Conservation (phyloP, 2,797 vertebrate genomes). For the Staurois parvus region DNA sequence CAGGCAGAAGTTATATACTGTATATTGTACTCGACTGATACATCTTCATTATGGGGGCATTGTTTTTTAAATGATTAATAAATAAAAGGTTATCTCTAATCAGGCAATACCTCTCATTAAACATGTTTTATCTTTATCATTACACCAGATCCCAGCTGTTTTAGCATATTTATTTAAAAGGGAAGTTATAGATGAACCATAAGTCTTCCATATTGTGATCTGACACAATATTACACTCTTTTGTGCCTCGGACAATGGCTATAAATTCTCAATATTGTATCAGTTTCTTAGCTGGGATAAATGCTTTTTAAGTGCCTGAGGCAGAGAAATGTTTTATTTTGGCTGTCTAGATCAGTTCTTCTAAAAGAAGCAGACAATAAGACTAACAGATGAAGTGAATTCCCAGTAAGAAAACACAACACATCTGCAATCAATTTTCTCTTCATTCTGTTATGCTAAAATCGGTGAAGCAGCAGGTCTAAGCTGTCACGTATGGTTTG, state of each 20-base stretch:
- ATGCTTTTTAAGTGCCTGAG: conserved; percentile 8
- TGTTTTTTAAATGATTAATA: too few relatives aligned
- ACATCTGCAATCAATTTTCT: conserved; percentile 68
- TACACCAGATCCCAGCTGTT: neutral
- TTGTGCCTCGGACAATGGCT: neutral
- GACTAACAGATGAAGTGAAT: conserved; percentile 58
- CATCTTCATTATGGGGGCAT: too few relatives aligned
- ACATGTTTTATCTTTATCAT: too few relatives aligned
- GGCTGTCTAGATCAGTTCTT: neutral
- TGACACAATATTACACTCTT: neutral
- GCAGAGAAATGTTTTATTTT: neutral
- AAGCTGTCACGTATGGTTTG: conserved; percentile 18
- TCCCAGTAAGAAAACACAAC: conserved; percentile 25
- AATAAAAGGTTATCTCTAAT: too few relatives aligned
- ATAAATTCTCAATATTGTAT: conserved; percentile 5
- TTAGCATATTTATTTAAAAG: neutral
- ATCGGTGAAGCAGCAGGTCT: neutral
- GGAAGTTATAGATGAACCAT: neutral
- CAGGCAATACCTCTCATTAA: too few relatives aligned
- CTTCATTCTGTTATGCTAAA: conserved; percentile 15
- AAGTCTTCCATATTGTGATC: neutral
- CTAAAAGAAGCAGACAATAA: conserved; percentile 13
- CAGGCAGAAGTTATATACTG: too few relatives aligned
- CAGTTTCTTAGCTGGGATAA: neutral
- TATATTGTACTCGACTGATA: too few relatives aligned